phyloP scores from a whole-genome alignment of 2,888 invertebrate species.

The Mythimna ferrago region DNA sequence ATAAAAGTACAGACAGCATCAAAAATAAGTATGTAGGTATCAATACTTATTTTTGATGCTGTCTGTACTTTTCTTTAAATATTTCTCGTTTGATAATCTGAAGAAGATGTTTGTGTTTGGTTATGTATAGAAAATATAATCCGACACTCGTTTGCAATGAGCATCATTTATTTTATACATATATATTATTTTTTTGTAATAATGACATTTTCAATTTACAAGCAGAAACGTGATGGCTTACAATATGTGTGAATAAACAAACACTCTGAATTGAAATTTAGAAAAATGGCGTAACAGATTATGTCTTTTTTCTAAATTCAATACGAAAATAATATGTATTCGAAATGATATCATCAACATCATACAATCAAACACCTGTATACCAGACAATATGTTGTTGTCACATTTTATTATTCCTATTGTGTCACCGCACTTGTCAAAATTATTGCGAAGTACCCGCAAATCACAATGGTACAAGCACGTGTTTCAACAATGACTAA shows the following conservation, averaged over 20 bases:
- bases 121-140: neutral
- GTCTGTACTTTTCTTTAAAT: neutral
- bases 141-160: neutral
- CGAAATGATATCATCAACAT: neutral
- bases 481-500: constrained; percentile 34
- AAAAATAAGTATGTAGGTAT: no score
- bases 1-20: no score
- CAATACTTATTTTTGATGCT: no score
- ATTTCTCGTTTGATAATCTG: neutral
- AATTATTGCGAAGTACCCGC: constrained; percentile 21
- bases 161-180: neutral
- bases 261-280: neutral
- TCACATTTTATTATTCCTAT: neutral
- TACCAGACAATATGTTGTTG: neutral
- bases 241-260: neutral
- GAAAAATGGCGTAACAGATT: neutral
- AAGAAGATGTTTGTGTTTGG: no score
- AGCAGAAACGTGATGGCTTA: neutral
- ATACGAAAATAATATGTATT: constrained; percentile 1
- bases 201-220: neutral
- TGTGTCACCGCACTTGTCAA: constrained; percentile 16
- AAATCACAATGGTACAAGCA: constrained; percentile 14
- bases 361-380: neutral
- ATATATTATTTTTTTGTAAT: neutral
- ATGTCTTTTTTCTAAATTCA: neutral